A percentile compares a stretch with the other conserved stretches of the same genome.
phyloP scores from a whole-genome alignment of 2,888 invertebrate genomes.

The Sarcophaga variegata region DNA sequence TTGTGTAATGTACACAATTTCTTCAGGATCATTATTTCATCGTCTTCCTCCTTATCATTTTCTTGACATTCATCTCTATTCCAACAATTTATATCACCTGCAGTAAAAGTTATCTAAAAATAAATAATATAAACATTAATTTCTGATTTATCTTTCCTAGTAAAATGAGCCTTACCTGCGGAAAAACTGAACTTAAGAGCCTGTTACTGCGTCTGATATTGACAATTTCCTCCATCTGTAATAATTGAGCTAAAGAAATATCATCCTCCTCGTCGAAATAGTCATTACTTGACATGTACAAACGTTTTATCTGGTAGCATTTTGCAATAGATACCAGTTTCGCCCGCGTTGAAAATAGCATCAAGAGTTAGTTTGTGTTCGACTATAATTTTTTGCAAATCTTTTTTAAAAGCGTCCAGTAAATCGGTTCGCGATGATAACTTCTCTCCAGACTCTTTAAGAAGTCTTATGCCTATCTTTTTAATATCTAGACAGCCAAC shows the following conservation, averaged over 20 bases:
- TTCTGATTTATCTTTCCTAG: not conserved
- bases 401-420: not conserved
- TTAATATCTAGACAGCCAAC: not conserved
- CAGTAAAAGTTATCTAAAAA: not conserved
- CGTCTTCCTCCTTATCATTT: not conserved
- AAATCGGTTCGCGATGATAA: not conserved
- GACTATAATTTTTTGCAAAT: too few relatives aligned
- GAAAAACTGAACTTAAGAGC: too few relatives aligned
- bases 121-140: not conserved
- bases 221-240: too few relatives aligned
- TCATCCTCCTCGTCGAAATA: too few relatives aligned
- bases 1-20: too few relatives aligned
- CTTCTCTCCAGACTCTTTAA: not conserved
- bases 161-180: not conserved
- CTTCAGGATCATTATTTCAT: too few relatives aligned
- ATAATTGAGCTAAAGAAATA: too few relatives aligned
- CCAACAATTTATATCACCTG: too few relatives aligned
- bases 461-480: not conserved
- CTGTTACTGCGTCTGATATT: too few relatives aligned
- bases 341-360: conserved; percentile 49
- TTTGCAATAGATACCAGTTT: conserved; percentile 42
- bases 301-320: conserved; percentile 43
- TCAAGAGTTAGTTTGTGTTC: not conserved
- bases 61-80: not conserved
- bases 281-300: conserved; percentile 11